phyloP scores from a whole-genome alignment of 2,888 invertebrate species.

The Osmoderma eremita region DNA sequence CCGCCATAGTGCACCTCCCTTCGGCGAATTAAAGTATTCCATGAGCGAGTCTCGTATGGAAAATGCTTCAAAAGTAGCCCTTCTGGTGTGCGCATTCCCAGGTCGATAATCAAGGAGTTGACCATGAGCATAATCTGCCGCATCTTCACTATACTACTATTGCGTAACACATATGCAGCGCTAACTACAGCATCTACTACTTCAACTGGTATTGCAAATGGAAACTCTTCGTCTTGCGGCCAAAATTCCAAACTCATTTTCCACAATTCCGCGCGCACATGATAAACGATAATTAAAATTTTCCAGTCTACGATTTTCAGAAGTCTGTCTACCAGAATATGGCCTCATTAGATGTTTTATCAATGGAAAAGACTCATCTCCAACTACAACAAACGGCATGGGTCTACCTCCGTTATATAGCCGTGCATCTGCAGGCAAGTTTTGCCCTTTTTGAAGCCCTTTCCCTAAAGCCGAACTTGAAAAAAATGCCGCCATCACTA shows the following conservation, averaged over 20 bases:
- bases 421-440: conserved; percentile 43
- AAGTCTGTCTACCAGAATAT: conserved; percentile 30
- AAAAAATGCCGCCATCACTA: conserved; percentile 51
- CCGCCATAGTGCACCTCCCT: not conserved
- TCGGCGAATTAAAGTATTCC: conserved; percentile 6
- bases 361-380: too few relatives aligned
- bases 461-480: conserved; percentile 46
- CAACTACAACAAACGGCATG: too few relatives aligned
- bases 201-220: conserved; percentile 28
- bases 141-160: conserved; percentile 20
- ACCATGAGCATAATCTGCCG: conserved; percentile 9
- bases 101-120: conserved; percentile 18
- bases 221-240: conserved; percentile 30
- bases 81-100: conserved; percentile 3
- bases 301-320: conserved; percentile 28
- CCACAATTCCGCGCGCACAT: conserved; percentile 38
- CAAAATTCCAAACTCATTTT: conserved; percentile 42
- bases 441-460: conserved; percentile 38
- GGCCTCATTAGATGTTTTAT: too few relatives aligned
- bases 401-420: too few relatives aligned
- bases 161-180: conserved; percentile 38
- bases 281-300: conserved; percentile 42
- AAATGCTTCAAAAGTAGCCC: not conserved
- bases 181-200: conserved; percentile 33
- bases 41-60: conserved; percentile 5